Evolutionary conservation across 2,113 vertebrate genomes (phyloP).

Genomic region (Otis tarda): DNA sequence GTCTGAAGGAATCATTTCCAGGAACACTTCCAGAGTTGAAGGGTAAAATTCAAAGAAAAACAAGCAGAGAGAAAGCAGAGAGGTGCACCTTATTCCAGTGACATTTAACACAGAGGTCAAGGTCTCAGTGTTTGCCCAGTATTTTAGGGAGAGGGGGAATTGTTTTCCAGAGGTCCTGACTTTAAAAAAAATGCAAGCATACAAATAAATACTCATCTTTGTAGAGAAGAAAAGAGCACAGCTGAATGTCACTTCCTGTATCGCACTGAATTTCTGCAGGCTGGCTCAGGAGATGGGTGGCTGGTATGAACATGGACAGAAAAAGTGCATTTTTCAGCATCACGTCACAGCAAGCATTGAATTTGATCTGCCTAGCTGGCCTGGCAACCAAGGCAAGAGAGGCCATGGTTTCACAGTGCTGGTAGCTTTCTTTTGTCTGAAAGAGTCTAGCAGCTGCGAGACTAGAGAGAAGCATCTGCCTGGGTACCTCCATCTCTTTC

Average conservation of each 20-base stretch:
- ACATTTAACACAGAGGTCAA: background rate
- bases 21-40: background rate
- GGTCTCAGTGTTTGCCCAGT: background rate
- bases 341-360: background rate
- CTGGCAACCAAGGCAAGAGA: background rate
- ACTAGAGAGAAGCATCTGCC: background rate
- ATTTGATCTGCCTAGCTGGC: background rate
- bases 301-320: background rate
- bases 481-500: background rate
- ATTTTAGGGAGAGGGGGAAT: background rate
- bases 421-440: background rate
- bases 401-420: background rate
- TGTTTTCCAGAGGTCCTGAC: background rate
- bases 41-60: background rate
- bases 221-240: background rate
- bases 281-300: background rate
- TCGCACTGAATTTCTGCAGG: background rate
- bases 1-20: slow-evolving; percentile 36
- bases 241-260: background rate
- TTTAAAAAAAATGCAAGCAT: background rate
- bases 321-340: background rate
- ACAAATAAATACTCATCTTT: background rate
- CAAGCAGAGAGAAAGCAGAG: background rate
- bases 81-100: background rate
- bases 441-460: background rate